Evolutionary conservation across 2,797 vertebrate species (phyloP).

Genomic region (Scleropages formosus): DNA sequence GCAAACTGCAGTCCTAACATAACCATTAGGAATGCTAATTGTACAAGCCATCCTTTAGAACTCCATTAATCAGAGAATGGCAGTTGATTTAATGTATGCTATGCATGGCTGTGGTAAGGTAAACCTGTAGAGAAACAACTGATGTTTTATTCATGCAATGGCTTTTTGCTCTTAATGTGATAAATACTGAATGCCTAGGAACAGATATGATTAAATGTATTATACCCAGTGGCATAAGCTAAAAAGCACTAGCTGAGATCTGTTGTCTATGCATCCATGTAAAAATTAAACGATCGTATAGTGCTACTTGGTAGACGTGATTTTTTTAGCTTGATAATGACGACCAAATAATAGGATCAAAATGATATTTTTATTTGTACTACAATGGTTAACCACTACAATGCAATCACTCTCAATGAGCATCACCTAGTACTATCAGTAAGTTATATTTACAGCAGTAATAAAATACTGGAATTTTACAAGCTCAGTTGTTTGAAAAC

Average conservation of each 20-base stretch:
- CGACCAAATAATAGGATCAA: neutral
- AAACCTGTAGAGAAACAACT: conserved; percentile 18
- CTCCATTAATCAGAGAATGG: conserved; percentile 7
- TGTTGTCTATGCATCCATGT: conserved; percentile 13
- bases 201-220: conserved; percentile 16
- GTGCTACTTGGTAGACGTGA: neutral
- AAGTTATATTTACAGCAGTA: too few species aligned
- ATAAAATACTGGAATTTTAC: too few species aligned
- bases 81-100: conserved; percentile 22
- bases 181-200: conserved; percentile 18
- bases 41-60: neutral
- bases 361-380: neutral
- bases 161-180: conserved; percentile 25
- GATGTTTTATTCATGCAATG: conserved; percentile 29
- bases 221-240: neutral
- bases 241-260: neutral
- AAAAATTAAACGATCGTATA: conserved; percentile 3
- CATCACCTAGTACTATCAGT: too few species aligned
- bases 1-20: neutral
- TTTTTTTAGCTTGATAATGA: neutral
- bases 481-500: too few species aligned
- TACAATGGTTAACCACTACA: too few species aligned
- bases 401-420: too few species aligned
- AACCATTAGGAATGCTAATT: neutral
- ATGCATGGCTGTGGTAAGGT: conserved; percentile 2